Base-by-base conservation (phyloP, 2,113 vertebrate species). In the Columba janthina region DNA sequence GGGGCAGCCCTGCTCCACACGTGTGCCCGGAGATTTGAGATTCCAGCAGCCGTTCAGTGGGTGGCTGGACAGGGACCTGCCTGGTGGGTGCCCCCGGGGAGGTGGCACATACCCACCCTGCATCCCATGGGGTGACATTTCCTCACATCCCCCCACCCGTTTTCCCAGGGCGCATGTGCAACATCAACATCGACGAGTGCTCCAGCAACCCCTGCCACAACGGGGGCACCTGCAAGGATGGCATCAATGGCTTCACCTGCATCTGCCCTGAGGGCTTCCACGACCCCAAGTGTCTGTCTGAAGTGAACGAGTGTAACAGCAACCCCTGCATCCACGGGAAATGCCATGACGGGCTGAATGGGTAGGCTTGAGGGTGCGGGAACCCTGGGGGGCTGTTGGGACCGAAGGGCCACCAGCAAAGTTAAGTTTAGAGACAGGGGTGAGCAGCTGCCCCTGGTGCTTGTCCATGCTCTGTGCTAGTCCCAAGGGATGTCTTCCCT, bases 271-370 rank as follows among this genome's bases (percentile, higher is more conserved):
- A 99, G 84, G 99, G 99, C 65, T 99, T 98, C 98, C 98, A 99
- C 0, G 99, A 98, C 46, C 97, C 98, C 97, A 99, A 98, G 57
- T 99, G 99, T 95, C 96, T 99, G 85, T 99, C 99, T 0, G 99
- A 99, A 97, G 99, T 99, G 90, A 99, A 99, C 0, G 99, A 99
- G 97, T 99, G 99, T 66, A 98, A 98, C 97, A 99, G 99, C 96
- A 98, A 99, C 97, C 99, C 99, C 75, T 99, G 99, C 84, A 98
- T 99, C 92, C 99, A 99, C 0, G 99, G 99, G 32, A 95, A 96
- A 48, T 99, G 99, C 94, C 98, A 98, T 1, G 99, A 99, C 8
- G 97, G 99, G 60, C 95, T 99, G 96, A 99, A 99, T 0, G 98
- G 99, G 99, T 99, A 97, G 77, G 98, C 46, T 53, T 51, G n/a